These are phyloP conservation scores for Lepisosteus oculatus DNA, from an alignment of 2,113 vertebrate species.

Conservation along the genomic window DNA sequence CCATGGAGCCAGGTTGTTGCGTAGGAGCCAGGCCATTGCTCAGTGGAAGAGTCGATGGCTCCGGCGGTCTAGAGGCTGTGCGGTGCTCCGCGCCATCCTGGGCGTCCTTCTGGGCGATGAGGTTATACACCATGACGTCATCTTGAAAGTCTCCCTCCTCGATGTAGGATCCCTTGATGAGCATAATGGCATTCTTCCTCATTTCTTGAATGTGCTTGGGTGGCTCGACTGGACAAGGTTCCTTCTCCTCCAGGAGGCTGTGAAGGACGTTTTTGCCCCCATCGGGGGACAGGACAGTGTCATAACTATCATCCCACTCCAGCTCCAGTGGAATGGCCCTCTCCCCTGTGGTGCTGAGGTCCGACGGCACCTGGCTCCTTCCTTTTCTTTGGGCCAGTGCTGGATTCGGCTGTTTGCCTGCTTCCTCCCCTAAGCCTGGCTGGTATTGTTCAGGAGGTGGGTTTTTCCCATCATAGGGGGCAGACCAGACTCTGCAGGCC, in stretches of 20 bases:
- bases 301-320: constrained; percentile 96
- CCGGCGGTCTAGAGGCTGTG: not conserved
- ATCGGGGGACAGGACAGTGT: constrained; percentile 73
- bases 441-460: constrained; percentile 80
- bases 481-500: constrained; percentile 89
- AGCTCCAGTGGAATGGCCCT: constrained; percentile 73
- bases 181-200: constrained; percentile 82
- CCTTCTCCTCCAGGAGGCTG: constrained; percentile 27
- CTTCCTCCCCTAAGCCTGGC: constrained; percentile 64
- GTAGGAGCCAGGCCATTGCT: constrained; percentile 56
- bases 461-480: constrained; percentile 82
- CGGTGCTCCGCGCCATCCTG: constrained; percentile 39
- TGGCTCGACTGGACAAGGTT: constrained; percentile 55
- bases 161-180: constrained; percentile 86
- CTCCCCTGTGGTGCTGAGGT: constrained; percentile 38
- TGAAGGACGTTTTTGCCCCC: constrained; percentile 35
- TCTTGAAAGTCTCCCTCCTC: constrained; percentile 95
- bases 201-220: constrained; percentile 91
- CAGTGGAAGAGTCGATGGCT: constrained; percentile 21
- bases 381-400: constrained; percentile 17
- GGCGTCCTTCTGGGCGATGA: constrained; percentile 84
- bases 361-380: constrained; percentile 22
- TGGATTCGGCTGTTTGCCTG: constrained; percentile 30
- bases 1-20: constrained; percentile 27
- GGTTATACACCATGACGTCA: constrained; percentile 88